phyloP scores from a whole-genome alignment of 2,888 invertebrate genomes.

The Fragum sueziense region DNA sequence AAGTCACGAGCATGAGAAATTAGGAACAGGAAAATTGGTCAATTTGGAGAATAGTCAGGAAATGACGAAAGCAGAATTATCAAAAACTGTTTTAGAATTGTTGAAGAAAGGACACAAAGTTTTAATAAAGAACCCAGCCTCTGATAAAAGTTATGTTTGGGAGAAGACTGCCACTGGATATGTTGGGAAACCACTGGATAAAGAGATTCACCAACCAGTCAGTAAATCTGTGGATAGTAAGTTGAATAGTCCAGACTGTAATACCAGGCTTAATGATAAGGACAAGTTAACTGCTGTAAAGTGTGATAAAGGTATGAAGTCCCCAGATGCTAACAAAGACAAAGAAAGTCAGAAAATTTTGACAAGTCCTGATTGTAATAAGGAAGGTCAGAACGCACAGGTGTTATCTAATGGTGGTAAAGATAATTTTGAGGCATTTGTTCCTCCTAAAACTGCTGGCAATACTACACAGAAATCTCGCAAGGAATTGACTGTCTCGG shows the following conservation, averaged over 20 bases:
- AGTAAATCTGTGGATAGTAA: background rate
- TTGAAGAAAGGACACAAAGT: constrained; percentile 60
- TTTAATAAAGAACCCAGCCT: constrained; percentile 54
- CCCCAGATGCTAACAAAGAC: background rate
- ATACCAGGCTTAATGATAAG: background rate
- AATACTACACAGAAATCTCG: background rate
- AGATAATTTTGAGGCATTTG: no score
- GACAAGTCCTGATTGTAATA: background rate
- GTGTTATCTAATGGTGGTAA: no score
- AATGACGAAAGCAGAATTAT: constrained; percentile 24
- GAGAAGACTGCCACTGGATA: constrained; percentile 60
- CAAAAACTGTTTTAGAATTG: constrained; percentile 49
- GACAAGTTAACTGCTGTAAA: background rate
- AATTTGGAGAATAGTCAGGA: background rate
- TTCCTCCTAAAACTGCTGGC: no score
- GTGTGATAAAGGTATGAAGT: background rate
- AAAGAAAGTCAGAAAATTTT: background rate
- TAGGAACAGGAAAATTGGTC: background rate
- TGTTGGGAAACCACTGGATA: constrained; percentile 55
- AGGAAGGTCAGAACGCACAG: background rate
- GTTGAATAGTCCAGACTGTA: background rate
- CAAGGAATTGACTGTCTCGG: constrained; percentile 19
- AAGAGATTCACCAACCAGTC: background rate
- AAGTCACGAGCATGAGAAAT: background rate
- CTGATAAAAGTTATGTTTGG: constrained; percentile 55